Evolutionary conservation across 2,797 vertebrate genomes (phyloP).

Genomic region (Rhynchotus rufescens): DNA sequence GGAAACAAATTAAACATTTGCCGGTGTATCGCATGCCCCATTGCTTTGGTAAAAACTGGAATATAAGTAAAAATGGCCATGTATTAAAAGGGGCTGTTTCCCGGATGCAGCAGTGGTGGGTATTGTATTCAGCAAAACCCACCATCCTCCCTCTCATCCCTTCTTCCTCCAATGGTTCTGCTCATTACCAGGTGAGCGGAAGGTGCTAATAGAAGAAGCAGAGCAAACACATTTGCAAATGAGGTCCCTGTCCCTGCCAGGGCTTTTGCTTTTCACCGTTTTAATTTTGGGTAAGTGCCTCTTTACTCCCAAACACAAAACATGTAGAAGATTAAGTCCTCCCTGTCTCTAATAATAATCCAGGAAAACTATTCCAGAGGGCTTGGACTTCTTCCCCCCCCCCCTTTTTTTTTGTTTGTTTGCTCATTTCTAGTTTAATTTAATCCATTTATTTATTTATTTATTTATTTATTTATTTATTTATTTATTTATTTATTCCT

Average conservation of each 20-base stretch:
- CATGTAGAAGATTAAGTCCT: constrained; percentile 57
- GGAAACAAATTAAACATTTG: constrained; percentile 66
- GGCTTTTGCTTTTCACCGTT: constrained; percentile 43
- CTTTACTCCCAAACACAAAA: constrained; percentile 56
- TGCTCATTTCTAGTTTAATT: background rate
- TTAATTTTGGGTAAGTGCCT: constrained; percentile 77
- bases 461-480: background rate
- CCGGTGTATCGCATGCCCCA: constrained; percentile 34
- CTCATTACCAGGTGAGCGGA: background rate
- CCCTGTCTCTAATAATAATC: constrained; percentile 42
- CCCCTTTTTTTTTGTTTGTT: background rate
- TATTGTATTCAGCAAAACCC: background rate
- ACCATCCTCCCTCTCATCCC: rapidly evolving
- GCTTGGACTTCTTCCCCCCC: background rate
- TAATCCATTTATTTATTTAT: too few species aligned
- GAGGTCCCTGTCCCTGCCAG: constrained; percentile 58
- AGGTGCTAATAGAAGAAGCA: background rate
- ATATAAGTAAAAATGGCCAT: constrained; percentile 50
- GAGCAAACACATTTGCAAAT: constrained; percentile 32
- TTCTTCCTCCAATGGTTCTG: background rate
- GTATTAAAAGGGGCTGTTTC: background rate
- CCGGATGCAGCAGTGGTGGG: background rate
- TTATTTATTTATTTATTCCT: background rate
- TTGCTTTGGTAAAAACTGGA: constrained; percentile 55
- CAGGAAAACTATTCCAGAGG: constrained; percentile 22